Conservation (phyloP, 2,113 vertebrate genomes). For the Scortum barcoo region DNA sequence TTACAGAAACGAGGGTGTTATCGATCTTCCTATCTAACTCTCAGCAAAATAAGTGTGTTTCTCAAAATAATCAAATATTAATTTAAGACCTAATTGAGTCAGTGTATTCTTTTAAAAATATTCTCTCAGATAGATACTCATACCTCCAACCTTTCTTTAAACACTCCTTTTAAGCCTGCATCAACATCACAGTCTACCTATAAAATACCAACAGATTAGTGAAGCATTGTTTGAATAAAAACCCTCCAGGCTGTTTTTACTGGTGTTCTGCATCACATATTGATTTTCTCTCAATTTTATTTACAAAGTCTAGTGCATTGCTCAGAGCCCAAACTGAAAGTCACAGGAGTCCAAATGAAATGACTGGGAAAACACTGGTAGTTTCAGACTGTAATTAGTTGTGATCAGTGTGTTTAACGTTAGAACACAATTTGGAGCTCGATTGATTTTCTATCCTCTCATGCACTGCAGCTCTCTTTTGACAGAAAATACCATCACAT, state of each 20-base stretch:
- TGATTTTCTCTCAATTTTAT: slow-evolving; percentile 60
- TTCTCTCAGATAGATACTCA: not conserved
- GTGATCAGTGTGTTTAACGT: slow-evolving; percentile 28
- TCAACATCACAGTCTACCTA: not conserved
- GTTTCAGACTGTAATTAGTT: slow-evolving; percentile 51
- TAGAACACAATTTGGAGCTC: slow-evolving; percentile 52
- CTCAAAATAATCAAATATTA: too few relatives aligned
- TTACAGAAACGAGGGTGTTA: too few relatives aligned
- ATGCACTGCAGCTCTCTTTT: slow-evolving; percentile 14
- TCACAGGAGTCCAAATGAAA: slow-evolving; percentile 23
- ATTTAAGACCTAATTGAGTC: too few relatives aligned
- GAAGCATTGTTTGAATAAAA: slow-evolving; percentile 16
- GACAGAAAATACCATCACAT: not conserved
- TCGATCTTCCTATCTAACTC: too few relatives aligned
- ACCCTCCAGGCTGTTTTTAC: not conserved
- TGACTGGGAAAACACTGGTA: slow-evolving; percentile 19
- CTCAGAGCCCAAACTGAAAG: slow-evolving; percentile 42
- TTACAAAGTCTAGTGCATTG: slow-evolving; percentile 42
- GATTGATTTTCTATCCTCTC: slow-evolving; percentile 50
- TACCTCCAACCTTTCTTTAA: not conserved
- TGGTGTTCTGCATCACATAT: slow-evolving; percentile 35
- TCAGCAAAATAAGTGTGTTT: too few relatives aligned
- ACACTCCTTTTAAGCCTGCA: not conserved
- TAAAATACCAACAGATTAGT: slow-evolving; percentile 4
- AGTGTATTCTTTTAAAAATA: too few relatives aligned